A percentile compares a stretch with the other conserved stretches of the same genome.
Evolutionary conservation across 2,888 invertebrate species (phyloP).

Genomic region (Sarcophaga caerulescens): DNA sequence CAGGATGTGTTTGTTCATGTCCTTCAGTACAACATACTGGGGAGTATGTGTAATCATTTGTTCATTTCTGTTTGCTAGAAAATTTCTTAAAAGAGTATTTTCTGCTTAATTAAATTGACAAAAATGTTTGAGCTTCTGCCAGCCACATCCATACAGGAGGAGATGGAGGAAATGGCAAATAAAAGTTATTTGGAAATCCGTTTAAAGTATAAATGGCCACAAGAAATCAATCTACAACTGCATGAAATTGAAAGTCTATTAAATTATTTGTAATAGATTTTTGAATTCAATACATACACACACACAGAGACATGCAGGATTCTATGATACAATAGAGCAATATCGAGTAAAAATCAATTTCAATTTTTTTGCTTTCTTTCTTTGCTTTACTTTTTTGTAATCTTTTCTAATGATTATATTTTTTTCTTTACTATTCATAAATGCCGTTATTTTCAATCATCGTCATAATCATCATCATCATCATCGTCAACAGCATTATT

Average conservation of each 20-base stretch:
- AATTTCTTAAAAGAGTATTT: slow-evolving; percentile 13
- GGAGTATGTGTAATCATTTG: not conserved
- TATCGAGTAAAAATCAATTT: slow-evolving; percentile 44
- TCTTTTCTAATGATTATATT: slow-evolving; percentile 2
- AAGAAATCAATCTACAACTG: slow-evolving; percentile 30
- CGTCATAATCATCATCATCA: not conserved
- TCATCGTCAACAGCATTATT: not conserved
- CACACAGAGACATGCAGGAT: not conserved
- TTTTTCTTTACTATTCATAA: not conserved
- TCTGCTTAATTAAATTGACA: slow-evolving; percentile 59
- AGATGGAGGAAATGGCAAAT: slow-evolving; percentile 35
- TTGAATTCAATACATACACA: not conserved
- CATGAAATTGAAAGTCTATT: slow-evolving; percentile 61
- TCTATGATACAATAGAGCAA: not conserved
- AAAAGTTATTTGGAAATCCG: slow-evolving; percentile 44
- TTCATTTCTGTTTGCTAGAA: not conserved
- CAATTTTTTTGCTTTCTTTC: slow-evolving; percentile 11
- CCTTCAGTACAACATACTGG: not conserved
- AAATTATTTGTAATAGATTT: slow-evolving; percentile 52
- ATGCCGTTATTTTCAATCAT: not conserved
- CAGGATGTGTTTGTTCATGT: not conserved
- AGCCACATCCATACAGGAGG: not conserved
- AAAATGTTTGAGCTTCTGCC: not conserved
- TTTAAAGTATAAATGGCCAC: slow-evolving; percentile 32
- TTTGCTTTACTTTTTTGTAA: not conserved